A percentile compares a stretch with the other conserved stretches of the same genome.
These are phyloP conservation scores for Lithobates pipiens DNA, from an alignment of 2,797 vertebrate species.

Conservation along the genomic window DNA sequence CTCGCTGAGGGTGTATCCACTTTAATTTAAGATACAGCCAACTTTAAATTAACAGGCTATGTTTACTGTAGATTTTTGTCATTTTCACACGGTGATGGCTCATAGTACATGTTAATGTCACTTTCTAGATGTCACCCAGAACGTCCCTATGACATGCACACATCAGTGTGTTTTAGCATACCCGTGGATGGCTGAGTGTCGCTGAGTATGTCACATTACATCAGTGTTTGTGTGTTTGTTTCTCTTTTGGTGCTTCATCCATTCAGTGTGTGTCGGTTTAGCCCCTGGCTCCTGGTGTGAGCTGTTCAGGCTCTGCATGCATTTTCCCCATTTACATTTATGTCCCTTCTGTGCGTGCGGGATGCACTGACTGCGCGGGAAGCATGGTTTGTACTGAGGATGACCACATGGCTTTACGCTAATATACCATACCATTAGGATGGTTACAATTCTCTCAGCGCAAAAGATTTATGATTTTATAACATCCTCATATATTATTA, in stretches of 20 bases:
- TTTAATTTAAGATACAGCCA: not conserved
- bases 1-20: not conserved
- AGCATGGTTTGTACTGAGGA: not conserved
- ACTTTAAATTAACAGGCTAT: not conserved
- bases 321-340: not conserved
- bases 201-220: slow-evolving; percentile 16
- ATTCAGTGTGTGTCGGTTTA: slow-evolving; percentile 7
- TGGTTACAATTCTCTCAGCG: too few relatives aligned
- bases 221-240: slow-evolving; percentile 11
- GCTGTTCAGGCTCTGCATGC: not conserved
- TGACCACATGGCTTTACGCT: not conserved
- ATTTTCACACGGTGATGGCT: not conserved
- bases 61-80: not conserved
- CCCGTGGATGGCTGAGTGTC: not conserved
- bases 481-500: too few relatives aligned
- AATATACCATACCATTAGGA: too few relatives aligned
- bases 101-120: not conserved
- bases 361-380: slow-evolving; percentile 2
- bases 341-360: not conserved
- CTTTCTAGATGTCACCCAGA: not conserved
- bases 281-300: slow-evolving; percentile 1
- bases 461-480: too few relatives aligned
- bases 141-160: not conserved
- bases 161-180: not conserved
- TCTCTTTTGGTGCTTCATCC: slow-evolving; percentile 24